Percentiles rank a stretch among this genome's conserved stretches.
Conservation (phyloP, 2,113 vertebrate genomes). For the Apus apus region DNA sequence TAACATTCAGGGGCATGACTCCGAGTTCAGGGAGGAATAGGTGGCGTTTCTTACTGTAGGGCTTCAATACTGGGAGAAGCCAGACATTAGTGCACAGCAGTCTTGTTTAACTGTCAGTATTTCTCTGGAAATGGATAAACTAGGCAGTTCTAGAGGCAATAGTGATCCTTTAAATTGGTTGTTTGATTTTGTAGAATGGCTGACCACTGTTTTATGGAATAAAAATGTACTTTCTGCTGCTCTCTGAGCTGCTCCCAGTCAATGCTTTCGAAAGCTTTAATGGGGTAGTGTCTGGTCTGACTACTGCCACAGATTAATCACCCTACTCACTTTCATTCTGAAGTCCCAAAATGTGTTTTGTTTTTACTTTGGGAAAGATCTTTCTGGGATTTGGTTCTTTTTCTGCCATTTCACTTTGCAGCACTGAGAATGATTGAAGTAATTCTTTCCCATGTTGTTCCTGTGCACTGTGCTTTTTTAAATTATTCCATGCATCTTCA, state of each 20-base stretch:
- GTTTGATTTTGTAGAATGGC: neutral
- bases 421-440: constrained; percentile 7
- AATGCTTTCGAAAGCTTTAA: neutral
- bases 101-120: constrained; percentile 10
- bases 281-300: neutral
- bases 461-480: neutral
- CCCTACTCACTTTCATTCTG: neutral
- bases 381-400: neutral
- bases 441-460: constrained; percentile 33
- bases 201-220: neutral
- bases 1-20: neutral
- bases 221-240: constrained; percentile 1
- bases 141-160: constrained; percentile 6
- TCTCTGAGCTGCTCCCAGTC: neutral
- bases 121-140: constrained; percentile 14
- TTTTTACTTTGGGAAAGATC: neutral
- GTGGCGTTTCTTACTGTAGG: neutral
- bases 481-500: constrained; percentile 28
- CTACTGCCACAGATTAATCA: neutral
- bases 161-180: neutral
- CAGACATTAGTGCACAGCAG: neutral
- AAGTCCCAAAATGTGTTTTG: neutral
- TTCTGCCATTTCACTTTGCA: neutral
- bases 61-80: neutral
- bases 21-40: neutral